These are phyloP conservation scores for Hydropsyche betteni DNA, from an alignment of 2,888 invertebrate genomes.

Conservation along the genomic window DNA sequence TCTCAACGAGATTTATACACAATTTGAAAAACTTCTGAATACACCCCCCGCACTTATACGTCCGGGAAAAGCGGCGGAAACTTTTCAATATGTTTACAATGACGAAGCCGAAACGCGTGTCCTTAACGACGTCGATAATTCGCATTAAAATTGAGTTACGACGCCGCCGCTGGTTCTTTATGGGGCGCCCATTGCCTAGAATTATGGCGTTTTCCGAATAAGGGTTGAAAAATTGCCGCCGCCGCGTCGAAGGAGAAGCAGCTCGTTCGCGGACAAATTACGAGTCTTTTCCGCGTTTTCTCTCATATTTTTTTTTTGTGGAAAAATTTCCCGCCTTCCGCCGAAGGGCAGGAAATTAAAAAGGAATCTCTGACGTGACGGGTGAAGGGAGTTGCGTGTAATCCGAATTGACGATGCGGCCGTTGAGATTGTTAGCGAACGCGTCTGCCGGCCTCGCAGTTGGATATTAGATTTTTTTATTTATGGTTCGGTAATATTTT, in stretches of 20 bases:
- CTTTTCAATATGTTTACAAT: slow-evolving; percentile 16
- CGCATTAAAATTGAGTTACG: slow-evolving; percentile 51
- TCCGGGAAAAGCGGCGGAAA: neutral
- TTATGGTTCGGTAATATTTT: no score
- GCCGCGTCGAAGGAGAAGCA: neutral
- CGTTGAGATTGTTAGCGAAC: slow-evolving; percentile 5
- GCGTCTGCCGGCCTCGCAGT: slow-evolving; percentile 13
- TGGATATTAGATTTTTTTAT: slow-evolving; percentile 12
- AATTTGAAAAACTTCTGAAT: neutral
- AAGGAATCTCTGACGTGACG: no score
- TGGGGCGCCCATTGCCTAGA: slow-evolving; percentile 42
- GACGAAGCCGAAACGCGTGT: slow-evolving; percentile 25
- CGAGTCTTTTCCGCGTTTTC: neutral
- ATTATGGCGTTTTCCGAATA: neutral
- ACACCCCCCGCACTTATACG: neutral
- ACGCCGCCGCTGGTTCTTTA: slow-evolving; percentile 47
- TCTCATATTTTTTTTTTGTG: neutral
- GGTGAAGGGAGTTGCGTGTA: neutral
- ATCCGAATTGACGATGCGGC: slow-evolving; percentile 19
- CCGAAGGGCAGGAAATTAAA: neutral
- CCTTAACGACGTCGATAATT: slow-evolving; percentile 44
- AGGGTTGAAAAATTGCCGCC: slow-evolving; percentile 13
- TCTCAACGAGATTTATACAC: no score
- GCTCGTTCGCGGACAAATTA: neutral
- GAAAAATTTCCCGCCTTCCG: neutral